phyloP scores from a whole-genome alignment of 2,888 invertebrate species.

The Gandaritis pyraliata region DNA sequence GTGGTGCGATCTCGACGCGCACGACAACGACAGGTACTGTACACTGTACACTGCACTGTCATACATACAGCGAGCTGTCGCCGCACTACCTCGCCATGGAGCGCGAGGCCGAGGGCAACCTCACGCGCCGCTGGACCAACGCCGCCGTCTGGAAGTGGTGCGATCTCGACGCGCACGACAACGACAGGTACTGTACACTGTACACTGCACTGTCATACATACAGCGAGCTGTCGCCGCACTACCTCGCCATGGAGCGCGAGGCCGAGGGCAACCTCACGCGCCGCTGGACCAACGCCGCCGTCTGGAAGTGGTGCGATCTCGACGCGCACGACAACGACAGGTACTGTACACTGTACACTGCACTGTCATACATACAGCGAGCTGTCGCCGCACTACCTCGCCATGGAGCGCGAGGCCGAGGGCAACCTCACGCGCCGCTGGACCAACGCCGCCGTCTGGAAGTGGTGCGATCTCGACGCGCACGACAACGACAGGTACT shows the following conservation, averaged over 20 bases:
- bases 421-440: constrained; percentile 91
- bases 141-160: constrained; percentile 99
- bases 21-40: constrained; percentile 95
- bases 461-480: constrained; percentile 99
- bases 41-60: too few species aligned
- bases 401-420: constrained; percentile 96
- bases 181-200: too few species aligned
- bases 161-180: constrained; percentile 96
- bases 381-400: constrained; percentile 72
- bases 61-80: too few species aligned
- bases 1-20: constrained; percentile 98
- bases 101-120: constrained; percentile 94
- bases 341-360: too few species aligned
- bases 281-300: constrained; percentile 95
- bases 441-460: constrained; percentile 98
- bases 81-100: constrained; percentile 85
- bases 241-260: constrained; percentile 90
- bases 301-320: constrained; percentile 99
- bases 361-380: too few species aligned
- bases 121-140: constrained; percentile 93
- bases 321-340: constrained; percentile 95
- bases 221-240: too few species aligned
- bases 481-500: constrained; percentile 95
- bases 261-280: constrained; percentile 93
- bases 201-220: too few species aligned